A percentile compares a stretch with the other conserved stretches of the same genome.
Evolutionary conservation across 2,113 vertebrate genomes (phyloP).

Genomic region (Mormoops blainvillei): DNA sequence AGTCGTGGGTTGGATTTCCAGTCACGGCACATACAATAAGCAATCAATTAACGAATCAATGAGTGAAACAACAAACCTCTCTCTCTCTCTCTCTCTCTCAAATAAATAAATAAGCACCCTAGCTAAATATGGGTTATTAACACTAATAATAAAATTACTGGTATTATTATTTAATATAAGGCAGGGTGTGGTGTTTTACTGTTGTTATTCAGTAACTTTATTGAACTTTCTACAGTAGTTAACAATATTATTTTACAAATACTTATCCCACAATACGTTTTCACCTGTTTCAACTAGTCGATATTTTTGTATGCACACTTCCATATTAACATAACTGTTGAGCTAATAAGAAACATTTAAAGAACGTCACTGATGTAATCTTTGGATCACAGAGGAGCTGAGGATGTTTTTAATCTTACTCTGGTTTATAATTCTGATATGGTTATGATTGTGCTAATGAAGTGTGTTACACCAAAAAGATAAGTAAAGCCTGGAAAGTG

Average conservation of each 20-base stretch:
- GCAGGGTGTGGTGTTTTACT: background rate
- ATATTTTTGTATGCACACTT: background rate
- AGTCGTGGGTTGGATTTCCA: too few relatives aligned
- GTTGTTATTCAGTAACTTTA: background rate
- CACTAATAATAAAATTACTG: background rate
- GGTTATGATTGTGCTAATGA: background rate
- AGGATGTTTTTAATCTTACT: background rate
- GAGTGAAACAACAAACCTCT: too few relatives aligned
- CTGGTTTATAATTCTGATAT: background rate
- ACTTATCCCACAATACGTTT: background rate
- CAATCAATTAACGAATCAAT: too few relatives aligned
- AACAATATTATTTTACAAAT: background rate
- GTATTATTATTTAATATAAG: background rate
- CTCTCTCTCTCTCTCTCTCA: too few relatives aligned
- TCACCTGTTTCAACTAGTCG: background rate
- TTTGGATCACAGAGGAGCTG: background rate
- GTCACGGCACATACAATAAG: too few relatives aligned
- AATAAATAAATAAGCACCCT: too few relatives aligned
- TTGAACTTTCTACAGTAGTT: background rate
- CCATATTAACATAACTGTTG: background rate
- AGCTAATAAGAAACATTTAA: background rate
- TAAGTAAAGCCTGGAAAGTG: background rate
- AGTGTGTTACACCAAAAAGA: background rate
- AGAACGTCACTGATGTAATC: background rate
- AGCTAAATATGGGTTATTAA: background rate